These are phyloP conservation scores for Phrynosoma platyrhinos DNA, from an alignment of 2,113 vertebrate species.

Conservation along the genomic window DNA sequence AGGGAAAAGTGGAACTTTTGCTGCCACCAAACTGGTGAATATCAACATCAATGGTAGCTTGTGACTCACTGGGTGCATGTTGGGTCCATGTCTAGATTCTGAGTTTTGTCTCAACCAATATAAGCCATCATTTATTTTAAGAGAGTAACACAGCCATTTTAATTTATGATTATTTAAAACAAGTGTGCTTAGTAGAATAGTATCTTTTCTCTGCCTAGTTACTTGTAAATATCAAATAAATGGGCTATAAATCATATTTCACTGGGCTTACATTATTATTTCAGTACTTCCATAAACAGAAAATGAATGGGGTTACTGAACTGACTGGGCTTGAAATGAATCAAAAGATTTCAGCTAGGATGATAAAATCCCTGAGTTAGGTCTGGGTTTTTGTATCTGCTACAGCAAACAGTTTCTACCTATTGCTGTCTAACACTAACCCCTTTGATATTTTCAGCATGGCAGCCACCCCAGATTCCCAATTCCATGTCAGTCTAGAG, in stretches of 20 bases:
- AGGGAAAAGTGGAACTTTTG: background rate
- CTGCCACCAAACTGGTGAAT: background rate
- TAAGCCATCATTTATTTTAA: background rate
- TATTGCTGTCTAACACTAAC: background rate
- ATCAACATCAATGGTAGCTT: background rate
- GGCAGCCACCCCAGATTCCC: too few species aligned
- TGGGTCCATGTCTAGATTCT: too few species aligned
- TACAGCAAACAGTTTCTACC: background rate
- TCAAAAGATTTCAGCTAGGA: background rate
- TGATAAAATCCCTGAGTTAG: rapidly evolving
- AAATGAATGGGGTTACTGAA: conserved; percentile 8
- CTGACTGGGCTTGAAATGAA: background rate
- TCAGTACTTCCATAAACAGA: background rate
- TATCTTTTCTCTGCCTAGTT: background rate
- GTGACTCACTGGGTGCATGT: too few species aligned
- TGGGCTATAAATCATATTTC: rapidly evolving
- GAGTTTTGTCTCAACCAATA: too few species aligned
- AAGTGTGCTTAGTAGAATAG: background rate
- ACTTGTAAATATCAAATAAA: background rate
- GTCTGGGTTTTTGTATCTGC: background rate
- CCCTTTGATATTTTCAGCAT: background rate
- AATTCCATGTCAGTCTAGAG: too few species aligned
- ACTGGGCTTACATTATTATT: background rate
- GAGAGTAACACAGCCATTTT: too few species aligned
- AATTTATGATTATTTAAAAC: conserved; percentile 9